Conservation (phyloP, 2,888 invertebrate genomes). For the Elmis aenea region DNA sequence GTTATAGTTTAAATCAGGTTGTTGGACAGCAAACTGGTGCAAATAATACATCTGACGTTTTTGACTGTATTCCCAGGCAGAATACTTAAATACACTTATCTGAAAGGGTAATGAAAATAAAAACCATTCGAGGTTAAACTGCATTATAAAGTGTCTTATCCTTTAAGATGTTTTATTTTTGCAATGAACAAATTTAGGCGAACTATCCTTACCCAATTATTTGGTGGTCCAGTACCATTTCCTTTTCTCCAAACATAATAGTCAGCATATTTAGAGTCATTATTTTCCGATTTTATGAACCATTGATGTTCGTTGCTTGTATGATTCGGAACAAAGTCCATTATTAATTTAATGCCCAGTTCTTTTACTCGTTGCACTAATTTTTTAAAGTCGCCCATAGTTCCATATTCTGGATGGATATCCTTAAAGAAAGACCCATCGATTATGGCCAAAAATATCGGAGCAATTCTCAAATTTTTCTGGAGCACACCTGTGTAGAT, state of each 20-base stretch:
- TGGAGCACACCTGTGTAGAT: no score
- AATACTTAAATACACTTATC: constrained; percentile 34
- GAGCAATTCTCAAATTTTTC: no score
- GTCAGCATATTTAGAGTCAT: constrained; percentile 59
- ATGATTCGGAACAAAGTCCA: constrained; percentile 54
- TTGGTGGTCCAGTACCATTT: constrained; percentile 55
- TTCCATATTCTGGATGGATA: constrained; percentile 70
- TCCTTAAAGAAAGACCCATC: no score
- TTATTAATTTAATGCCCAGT: constrained; percentile 49
- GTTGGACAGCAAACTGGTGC: constrained; percentile 68
- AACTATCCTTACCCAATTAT: constrained; percentile 77
- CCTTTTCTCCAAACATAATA: constrained; percentile 76
- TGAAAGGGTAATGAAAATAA: constrained; percentile 14
- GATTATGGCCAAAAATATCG: no score
- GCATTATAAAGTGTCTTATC: no score
- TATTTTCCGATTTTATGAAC: constrained; percentile 65
- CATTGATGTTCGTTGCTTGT: constrained; percentile 74
- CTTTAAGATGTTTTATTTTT: no score
- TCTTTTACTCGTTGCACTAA: constrained; percentile 54
- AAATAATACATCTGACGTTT: constrained; percentile 60
- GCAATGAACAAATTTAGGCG: no score
- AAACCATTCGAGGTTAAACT: no score
- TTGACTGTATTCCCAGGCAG: constrained; percentile 32
- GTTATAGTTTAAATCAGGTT: constrained; percentile 79
- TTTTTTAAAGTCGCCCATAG: constrained; percentile 62